Conservation (phyloP, 2,113 vertebrate species). For the Gadus chalcogrammus region DNA sequence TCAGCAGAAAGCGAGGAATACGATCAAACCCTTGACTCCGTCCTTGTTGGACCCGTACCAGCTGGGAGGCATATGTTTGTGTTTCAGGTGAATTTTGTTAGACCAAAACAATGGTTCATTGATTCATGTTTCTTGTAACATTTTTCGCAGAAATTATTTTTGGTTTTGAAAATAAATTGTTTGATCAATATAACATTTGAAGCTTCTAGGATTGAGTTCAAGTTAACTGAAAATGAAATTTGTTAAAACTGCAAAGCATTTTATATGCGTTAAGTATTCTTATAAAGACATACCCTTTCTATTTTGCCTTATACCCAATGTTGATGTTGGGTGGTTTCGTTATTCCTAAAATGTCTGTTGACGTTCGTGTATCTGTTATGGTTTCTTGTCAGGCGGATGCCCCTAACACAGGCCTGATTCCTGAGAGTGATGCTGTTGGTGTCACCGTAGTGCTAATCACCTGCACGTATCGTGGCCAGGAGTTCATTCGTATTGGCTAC, state of each 20-base stretch:
- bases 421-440: conserved; percentile 88
- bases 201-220: too few species aligned
- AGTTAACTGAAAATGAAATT: too few species aligned
- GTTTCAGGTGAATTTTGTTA: conserved; percentile 79
- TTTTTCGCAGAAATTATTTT: too few species aligned
- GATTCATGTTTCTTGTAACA: too few species aligned
- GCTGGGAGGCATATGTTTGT: conserved; percentile 92
- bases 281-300: too few species aligned
- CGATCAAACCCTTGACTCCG: conserved; percentile 87
- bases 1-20: conserved; percentile 91
- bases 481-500: conserved; percentile 91
- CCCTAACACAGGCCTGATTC: conserved; percentile 83
- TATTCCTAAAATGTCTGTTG: neutral
- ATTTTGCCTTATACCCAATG: too few species aligned
- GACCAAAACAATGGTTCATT: neutral
- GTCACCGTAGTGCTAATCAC: conserved; percentile 91
- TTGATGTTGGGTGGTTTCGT: too few species aligned
- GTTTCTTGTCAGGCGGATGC: conserved; percentile 79
- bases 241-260: too few species aligned
- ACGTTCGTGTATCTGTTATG: conserved; percentile 10
- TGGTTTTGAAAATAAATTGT: too few species aligned
- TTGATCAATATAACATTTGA: too few species aligned
- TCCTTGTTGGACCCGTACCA: conserved; percentile 87
- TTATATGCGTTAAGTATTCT: too few species aligned
- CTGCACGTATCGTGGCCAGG: conserved; percentile 87